Base-by-base conservation (phyloP, 2,113 vertebrate species). In the Serinus canaria region DNA sequence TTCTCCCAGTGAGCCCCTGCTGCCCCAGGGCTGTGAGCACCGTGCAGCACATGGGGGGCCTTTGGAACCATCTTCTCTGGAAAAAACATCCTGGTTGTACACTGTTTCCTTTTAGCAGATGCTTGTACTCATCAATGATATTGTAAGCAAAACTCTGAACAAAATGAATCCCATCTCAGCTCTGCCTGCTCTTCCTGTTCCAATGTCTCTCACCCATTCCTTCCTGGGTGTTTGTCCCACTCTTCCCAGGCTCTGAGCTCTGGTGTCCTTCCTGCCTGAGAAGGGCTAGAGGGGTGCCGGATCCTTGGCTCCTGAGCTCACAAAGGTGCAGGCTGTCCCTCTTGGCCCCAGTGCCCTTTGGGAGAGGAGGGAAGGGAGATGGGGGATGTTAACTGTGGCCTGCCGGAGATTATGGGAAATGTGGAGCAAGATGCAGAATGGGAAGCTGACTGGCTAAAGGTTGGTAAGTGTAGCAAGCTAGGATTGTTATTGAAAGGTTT, bases 21-120 rank as follows among this genome's bases (percentile, higher is more conserved):
- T 25, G 37, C 19, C 25, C 60, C 43, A 23, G 49, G 25, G 46
- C 44, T 21, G 4, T 0, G 1, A 41, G 72, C 39, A 41, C 35
- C 1, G 0, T 2, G 5, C 27, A 44, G 7, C 21, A 8, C 10
- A 1, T 28, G 44, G 31, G 8, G 7, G 13, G 7, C 4, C 12
- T 14, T 17, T 8, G 5, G 37, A 15, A 9, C 28, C 27, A 24
- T 49, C 37, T 24, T 31, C 62, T 63, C 31, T 2, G 0, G 52
- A 11, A 58, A 52, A 46, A 12, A 4, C 15, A 43, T 52, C 30
- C 11, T 0, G 0, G 9, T 44, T 0, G 0, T 0, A 4, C 13
- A 18, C 58, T 11, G 24, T 30, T 72, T 72, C 13, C 16, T 72
- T 75, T 56, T 8, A 37, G 43, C 0, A 0, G 47, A 11, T 83